Percentiles rank a stretch among this genome's conserved stretches.
phyloP scores from a whole-genome alignment of 2,888 invertebrate species.

The Drosophila ustulata region DNA sequence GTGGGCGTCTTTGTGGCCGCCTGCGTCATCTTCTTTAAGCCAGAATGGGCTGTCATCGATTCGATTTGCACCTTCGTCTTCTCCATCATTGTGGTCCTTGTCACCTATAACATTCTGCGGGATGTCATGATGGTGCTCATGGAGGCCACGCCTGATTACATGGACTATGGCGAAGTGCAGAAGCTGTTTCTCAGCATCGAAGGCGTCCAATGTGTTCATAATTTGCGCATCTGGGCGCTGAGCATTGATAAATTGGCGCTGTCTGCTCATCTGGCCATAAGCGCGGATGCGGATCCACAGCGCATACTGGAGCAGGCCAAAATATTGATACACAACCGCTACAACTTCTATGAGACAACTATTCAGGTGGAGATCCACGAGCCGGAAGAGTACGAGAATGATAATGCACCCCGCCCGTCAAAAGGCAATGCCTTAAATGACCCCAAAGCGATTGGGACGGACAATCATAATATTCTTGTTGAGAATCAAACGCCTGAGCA shows the following conservation, averaged over 20 bases:
- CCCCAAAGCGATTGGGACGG: background rate
- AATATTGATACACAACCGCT: conserved; percentile 52
- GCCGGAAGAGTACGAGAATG: background rate
- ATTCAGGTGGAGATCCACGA: conserved; percentile 69
- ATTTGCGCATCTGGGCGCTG: conserved; percentile 69
- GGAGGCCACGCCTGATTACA: conserved; percentile 67
- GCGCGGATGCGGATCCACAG: conserved; percentile 61
- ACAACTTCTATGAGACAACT: conserved; percentile 68
- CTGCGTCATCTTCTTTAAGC: conserved; percentile 59
- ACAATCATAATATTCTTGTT: background rate
- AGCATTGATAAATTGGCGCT: conserved; percentile 66
- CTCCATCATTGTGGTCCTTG: conserved; percentile 60
- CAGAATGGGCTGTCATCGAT: conserved; percentile 63
- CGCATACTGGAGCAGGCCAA: conserved; percentile 61
- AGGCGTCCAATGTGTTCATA: conserved; percentile 70
- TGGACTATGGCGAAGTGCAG: conserved; percentile 68
- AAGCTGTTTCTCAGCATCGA: conserved; percentile 59
- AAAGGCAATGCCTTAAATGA: background rate
- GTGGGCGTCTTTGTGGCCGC: conserved; percentile 69
- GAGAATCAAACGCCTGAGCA: background rate
- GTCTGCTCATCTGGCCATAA: conserved; percentile 70
- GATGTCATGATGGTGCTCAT: conserved; percentile 72
- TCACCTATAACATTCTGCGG: conserved; percentile 57
- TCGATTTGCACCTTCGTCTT: conserved; percentile 70
- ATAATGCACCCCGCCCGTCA: background rate